Base-by-base conservation (phyloP, 2,113 vertebrate genomes). In the Verasper variegatus region DNA sequence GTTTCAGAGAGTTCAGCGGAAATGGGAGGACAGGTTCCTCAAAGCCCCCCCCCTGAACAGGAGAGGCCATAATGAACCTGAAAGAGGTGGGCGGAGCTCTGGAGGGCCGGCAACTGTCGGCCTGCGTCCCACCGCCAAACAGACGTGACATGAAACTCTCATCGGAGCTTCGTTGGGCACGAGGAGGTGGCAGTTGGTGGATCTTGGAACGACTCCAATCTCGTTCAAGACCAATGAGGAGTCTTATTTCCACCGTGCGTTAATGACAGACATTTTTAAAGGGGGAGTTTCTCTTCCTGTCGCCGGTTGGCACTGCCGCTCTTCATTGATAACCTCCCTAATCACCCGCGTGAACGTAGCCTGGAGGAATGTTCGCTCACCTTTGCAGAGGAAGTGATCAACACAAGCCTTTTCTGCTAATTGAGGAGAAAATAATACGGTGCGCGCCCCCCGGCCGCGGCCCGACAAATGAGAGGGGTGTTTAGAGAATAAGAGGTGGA, bases 341-440 rank as follows among this genome's bases (percentile, higher is more conserved):
- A 83, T 78, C 67, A 66, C 40, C 24, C 12, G 9, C 61, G 35
- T 68, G 56, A 66, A 58, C 23, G 45, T 15, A 23, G 40, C 49
- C 40, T 15, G 2, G 20, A 68, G 68, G 82, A 86, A 81, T 78
- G 63, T 77, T 6, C 20, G 15, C 75, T 84, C 88, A 78, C 88
- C 82, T 75, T 51, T 2, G 72, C 70, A 78, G 82, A 92, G 93
- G 93, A 94, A 94, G 88, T 88, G 89, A 93, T 86, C 88, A 92
- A 78, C 87, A 71, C 84, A 76, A 78, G 83, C 83, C 61, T 52
- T 85, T 86, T 72, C 77, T 72, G 76, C 91, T 95, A 93, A 94
- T 92, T 92, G 91, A 92, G 83, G 76, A 73, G 84, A 42, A 71
- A 55, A 93, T 89, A 94, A 93, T 86, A 80, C 65, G 47, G 73